Conservation (phyloP, 1,140 invertebrate genomes). For the Lerema accius region DNA sequence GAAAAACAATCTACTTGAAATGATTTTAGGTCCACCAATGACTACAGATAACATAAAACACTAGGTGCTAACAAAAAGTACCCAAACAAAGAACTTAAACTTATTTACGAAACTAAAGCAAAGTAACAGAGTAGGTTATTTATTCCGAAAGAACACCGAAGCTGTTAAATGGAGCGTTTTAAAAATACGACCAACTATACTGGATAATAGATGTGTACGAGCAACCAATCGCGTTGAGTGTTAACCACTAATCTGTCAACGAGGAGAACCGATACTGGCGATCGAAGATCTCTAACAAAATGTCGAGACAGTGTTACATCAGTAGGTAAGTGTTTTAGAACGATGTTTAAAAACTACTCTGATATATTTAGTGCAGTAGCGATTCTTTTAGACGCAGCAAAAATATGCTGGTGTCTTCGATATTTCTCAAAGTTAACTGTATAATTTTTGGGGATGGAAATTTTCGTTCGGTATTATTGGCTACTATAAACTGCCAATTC, state of each 20-base stretch:
- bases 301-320: background rate
- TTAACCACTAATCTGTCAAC: constrained; percentile 25
- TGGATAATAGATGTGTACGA: background rate
- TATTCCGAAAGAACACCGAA: background rate
- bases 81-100: too few relatives aligned
- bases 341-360: background rate
- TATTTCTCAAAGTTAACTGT: too few relatives aligned
- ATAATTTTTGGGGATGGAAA: too few relatives aligned
- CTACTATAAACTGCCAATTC: too few relatives aligned
- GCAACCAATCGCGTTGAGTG: constrained; percentile 18
- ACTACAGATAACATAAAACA: too few relatives aligned
- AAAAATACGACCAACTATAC: constrained; percentile 14
- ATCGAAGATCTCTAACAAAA: background rate
- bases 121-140: constrained; percentile 6
- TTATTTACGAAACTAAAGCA: constrained; percentile 4
- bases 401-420: too few relatives aligned
- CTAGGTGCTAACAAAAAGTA: too few relatives aligned
- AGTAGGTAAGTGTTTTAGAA: background rate
- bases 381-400: too few relatives aligned
- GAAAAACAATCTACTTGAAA: too few relatives aligned
- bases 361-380: too few relatives aligned
- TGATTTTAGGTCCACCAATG: too few relatives aligned
- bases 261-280: background rate
- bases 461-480: too few relatives aligned
- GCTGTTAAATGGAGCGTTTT: constrained; percentile 15